phyloP scores from a whole-genome alignment of 30 jellyfish, hydroid and myxozoan species.

The Turritopsis rubra region DNA sequence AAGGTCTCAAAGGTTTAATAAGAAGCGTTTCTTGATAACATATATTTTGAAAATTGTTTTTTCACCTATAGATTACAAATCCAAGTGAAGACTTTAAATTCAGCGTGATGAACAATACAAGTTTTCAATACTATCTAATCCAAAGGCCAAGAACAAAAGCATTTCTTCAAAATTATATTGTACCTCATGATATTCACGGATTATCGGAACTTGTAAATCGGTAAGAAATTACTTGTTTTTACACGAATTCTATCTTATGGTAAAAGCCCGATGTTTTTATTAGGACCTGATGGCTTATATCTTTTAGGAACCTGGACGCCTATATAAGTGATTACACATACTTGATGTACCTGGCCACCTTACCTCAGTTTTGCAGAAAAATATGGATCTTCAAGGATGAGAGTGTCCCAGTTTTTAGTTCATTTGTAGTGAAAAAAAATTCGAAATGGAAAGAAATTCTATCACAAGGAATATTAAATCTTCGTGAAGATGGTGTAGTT shows the following conservation, averaged over 20 bases:
- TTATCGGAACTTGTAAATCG: background rate
- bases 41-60: too few species aligned
- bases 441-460: constrained; percentile 10
- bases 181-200: constrained; percentile 2
- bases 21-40: too few species aligned
- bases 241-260: background rate
- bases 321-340: constrained; percentile 10
- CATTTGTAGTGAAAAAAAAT: constrained; percentile 2
- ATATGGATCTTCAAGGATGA: constrained; percentile 2
- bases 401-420: background rate
- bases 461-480: background rate
- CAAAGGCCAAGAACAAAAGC: background rate
- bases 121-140: constrained; percentile 5
- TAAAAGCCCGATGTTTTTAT: background rate
- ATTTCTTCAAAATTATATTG: background rate
- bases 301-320: constrained; percentile 11
- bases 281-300: background rate
- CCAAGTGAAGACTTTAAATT: constrained; percentile 1
- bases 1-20: too few species aligned
- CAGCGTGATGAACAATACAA: constrained; percentile 16
- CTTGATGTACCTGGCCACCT: background rate
- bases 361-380: constrained; percentile 12
- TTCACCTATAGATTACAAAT: background rate
- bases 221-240: background rate
- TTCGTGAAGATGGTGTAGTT: background rate